Conservation (phyloP, 2,888 invertebrate genomes). For the Aphodius granarius region DNA sequence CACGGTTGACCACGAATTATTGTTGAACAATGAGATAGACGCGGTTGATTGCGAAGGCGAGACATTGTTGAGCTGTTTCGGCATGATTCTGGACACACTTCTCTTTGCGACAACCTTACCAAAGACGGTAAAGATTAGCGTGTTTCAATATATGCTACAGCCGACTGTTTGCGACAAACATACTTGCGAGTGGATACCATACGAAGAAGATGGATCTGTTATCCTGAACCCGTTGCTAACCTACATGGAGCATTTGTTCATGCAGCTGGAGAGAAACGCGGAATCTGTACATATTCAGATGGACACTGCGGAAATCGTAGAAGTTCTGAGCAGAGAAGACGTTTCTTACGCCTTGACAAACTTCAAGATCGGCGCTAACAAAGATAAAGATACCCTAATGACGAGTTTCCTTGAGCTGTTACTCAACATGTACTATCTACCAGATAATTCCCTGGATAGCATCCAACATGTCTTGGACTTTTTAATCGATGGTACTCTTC, state of each 20-base stretch:
- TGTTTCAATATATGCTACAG: constrained; percentile 4
- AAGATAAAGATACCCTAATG: neutral
- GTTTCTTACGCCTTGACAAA: neutral
- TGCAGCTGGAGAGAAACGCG: neutral
- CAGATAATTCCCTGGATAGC: neutral
- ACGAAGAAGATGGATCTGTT: constrained; percentile 8
- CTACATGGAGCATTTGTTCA: constrained; percentile 8
- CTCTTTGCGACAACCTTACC: neutral
- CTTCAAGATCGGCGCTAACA: neutral
- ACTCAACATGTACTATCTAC: neutral
- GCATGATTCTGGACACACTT: constrained; percentile 8
- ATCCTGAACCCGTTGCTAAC: constrained; percentile 3
- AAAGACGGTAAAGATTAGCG: neutral
- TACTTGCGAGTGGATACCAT: constrained; percentile 2
- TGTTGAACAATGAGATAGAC: neutral
- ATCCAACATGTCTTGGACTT: neutral
- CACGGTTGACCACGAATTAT: neutral
- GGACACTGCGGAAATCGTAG: constrained; percentile 9
- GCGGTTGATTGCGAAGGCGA: constrained; percentile 5
- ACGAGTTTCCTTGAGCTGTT: neutral
- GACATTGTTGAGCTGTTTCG: neutral
- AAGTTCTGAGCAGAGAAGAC: constrained; percentile 2
- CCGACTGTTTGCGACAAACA: constrained; percentile 3
- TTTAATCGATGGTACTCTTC: neutral
- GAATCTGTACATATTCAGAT: constrained; percentile 12